A percentile compares a stretch with the other conserved stretches of the same genome.
phyloP scores from a whole-genome alignment of 2,797 vertebrate species.

The Cuniculus paca region DNA sequence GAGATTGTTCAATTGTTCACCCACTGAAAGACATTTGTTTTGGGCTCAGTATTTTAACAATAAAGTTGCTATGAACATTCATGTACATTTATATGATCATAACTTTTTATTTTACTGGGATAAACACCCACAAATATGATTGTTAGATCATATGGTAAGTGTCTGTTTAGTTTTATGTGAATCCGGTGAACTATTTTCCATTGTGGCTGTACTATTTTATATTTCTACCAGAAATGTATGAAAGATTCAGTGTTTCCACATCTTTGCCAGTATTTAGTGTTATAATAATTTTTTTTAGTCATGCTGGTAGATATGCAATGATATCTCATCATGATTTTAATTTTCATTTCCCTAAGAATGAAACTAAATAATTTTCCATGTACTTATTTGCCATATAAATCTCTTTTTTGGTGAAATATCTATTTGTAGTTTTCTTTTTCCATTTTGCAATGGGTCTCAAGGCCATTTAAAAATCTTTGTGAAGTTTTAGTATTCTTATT shows the following conservation, averaged over 20 bases:
- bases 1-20: constrained; percentile 32
- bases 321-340: background rate
- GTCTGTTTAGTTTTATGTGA: background rate
- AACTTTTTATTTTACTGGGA: background rate
- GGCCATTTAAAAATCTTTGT: background rate
- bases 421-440: background rate
- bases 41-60: background rate
- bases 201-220: background rate
- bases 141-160: background rate
- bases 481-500: background rate
- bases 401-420: background rate
- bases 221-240: background rate
- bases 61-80: background rate
- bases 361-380: background rate
- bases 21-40: background rate
- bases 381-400: background rate
- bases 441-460: background rate
- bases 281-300: background rate
- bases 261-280: background rate
- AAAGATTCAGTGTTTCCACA: background rate
- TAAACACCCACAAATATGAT: background rate
- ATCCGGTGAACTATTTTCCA: background rate
- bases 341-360: background rate
- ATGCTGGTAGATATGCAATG: background rate
- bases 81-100: background rate